phyloP scores from a whole-genome alignment of 2,797 vertebrate species.

The Limosa lapponica region DNA sequence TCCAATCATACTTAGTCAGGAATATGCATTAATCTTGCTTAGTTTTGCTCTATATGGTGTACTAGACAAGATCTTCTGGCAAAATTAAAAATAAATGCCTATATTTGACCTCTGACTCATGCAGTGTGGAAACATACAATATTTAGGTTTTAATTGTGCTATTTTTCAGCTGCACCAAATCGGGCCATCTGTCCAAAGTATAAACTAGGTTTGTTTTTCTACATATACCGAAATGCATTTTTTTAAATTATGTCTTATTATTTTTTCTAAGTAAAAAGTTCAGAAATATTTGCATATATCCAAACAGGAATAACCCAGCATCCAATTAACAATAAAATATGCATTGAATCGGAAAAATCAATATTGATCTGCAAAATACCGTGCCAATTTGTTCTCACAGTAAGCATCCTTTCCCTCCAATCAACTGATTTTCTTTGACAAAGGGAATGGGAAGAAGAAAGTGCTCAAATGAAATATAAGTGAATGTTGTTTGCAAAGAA shows the following conservation, averaged over 20 bases:
- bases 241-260: conserved; percentile 49
- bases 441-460: not conserved
- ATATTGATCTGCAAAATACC: conserved; percentile 33
- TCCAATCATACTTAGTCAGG: conserved; percentile 82
- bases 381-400: not conserved
- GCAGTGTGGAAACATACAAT: conserved; percentile 83
- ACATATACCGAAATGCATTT: conserved; percentile 27
- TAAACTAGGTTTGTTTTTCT: conserved; percentile 65
- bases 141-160: conserved; percentile 70
- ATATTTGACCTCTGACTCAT: conserved; percentile 81
- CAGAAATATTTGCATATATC: conserved; percentile 37
- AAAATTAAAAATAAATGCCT: conserved; percentile 81
- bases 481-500: not conserved
- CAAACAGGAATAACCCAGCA: not conserved
- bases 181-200: conserved; percentile 78
- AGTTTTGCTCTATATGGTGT: conserved; percentile 73
- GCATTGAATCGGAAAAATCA: not conserved
- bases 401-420: not conserved
- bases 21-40: conserved; percentile 81
- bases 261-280: conserved; percentile 38
- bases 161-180: conserved; percentile 66
- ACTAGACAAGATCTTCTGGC: conserved; percentile 73
- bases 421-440: conserved; percentile 11
- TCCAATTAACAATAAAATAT: conserved; percentile 34
- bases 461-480: not conserved